Percentiles rank a stretch among this genome's conserved stretches.
These are phyloP conservation scores for Axea sp. DNA, from an alignment of 2,888 invertebrate genomes.

Conservation along the genomic window DNA sequence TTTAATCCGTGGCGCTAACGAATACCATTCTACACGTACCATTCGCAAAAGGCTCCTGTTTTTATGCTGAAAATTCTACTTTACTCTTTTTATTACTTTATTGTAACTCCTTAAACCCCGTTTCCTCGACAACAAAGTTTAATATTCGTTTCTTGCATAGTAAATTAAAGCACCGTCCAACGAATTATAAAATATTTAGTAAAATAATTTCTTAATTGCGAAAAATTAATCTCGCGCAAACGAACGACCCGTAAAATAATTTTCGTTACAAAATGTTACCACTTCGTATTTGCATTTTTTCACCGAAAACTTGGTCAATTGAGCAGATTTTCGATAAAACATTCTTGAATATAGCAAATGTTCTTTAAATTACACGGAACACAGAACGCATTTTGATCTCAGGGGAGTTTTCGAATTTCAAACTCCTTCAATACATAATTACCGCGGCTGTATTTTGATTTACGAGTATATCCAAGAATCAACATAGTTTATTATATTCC, in stretches of 20 bases:
- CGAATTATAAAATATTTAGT: constrained; percentile 4
- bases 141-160: constrained; percentile 34
- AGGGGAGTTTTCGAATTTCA: constrained; percentile 4
- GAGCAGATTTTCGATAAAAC: no score
- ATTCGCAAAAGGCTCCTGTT: constrained; percentile 46
- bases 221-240: constrained; percentile 9
- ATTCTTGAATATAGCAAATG: no score
- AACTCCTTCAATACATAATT: constrained; percentile 6
- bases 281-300: no score
- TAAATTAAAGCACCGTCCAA: constrained; percentile 1
- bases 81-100: constrained; percentile 54
- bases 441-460: constrained; percentile 15
- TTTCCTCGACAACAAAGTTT: constrained; percentile 31
- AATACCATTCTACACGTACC: constrained; percentile 47
- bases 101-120: constrained; percentile 43
- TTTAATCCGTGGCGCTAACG: constrained; percentile 54
- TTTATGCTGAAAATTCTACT: constrained; percentile 52
- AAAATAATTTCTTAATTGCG: constrained; percentile 19
- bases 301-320: no score
- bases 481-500: constrained; percentile 5
- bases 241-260: not conserved
- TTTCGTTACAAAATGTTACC: no score
- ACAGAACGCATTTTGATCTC: no score
- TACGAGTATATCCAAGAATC: constrained; percentile 12
- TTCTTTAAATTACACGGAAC: no score